Base-by-base conservation (phyloP, 2,797 vertebrate genomes). In the Steatocranus sp. region DNA sequence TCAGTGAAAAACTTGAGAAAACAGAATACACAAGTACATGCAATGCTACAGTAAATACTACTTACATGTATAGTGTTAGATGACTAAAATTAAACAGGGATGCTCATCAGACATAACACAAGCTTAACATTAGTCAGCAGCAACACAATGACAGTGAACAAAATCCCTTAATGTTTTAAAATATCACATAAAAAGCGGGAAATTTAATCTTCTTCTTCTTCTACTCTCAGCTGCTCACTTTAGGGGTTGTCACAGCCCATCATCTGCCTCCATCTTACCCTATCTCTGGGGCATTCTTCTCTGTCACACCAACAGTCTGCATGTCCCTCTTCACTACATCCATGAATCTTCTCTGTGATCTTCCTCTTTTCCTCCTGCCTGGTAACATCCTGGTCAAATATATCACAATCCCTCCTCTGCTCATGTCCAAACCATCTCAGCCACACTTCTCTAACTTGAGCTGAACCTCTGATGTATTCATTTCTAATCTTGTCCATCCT, bases 301-400 rank as follows among this genome's bases (percentile, higher is more conserved):
- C 56, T 61, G 56, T 0, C 4, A 0, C 56, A 61, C 18, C 30
- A 61, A n/a, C 56, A 2, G 30, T 61, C 30, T 34, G 30, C 56
- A 61, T 0, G 0, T 61, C 17, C 56, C 10, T 32, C 56, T 1
- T 61, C 17, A 0, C 30, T 34, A 34, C 56, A 61, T 61, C 56
- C 56, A 61, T 0, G 2, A 61, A 61, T 34, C 30, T 61, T 0
- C 17, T 34, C 30, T 61, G 56, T 4, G 56, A 34, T 61, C 56
- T n/a, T 61, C 56, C 18, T 61, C 30, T 34, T 34, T 34, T 61
- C 30, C 30, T 61, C 56, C 30, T 34, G 18, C 30, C 30, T 61
- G 56, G 30, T 34, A 34, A 61, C 56, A 34, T n/a, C 56, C 56
- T 61, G 30, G 30, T n/a, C 56, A 61, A 58, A 61, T 61, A 61